Percentiles rank a stretch among this genome's conserved stretches.
These are phyloP conservation scores for Micromys minutus DNA, from an alignment of 2,113 vertebrate species.

Conservation along the genomic window DNA sequence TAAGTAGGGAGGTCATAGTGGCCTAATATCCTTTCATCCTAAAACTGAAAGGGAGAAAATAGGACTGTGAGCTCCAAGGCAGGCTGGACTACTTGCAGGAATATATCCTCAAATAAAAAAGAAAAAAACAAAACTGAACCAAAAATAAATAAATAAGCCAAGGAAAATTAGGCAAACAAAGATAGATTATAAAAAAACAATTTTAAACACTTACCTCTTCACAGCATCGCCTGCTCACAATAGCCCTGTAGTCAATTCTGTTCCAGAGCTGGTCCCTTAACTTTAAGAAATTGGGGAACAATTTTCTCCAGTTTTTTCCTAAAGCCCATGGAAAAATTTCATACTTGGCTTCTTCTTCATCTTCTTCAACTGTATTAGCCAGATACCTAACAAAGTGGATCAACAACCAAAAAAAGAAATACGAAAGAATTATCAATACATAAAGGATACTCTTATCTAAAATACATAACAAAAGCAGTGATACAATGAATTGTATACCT, in stretches of 20 bases:
- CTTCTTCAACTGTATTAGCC: slow-evolving; percentile 98
- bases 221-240: slow-evolving; percentile 96
- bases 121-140: background rate
- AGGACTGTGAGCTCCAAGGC: background rate
- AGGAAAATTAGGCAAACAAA: slow-evolving; percentile 58
- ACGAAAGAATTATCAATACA: slow-evolving; percentile 4
- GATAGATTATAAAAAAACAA: slow-evolving; percentile 5
- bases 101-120: background rate
- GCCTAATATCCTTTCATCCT: background rate
- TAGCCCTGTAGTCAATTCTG: slow-evolving; percentile 94
- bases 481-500: slow-evolving; percentile 36
- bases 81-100: background rate
- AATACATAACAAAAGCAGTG: slow-evolving; percentile 1
- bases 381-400: slow-evolving; percentile 89
- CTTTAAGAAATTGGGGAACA: slow-evolving; percentile 92
- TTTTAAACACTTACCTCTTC: slow-evolving; percentile 91
- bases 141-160: background rate
- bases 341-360: slow-evolving; percentile 95
- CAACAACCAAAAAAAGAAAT: slow-evolving; percentile 39
- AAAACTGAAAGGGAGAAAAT: background rate
- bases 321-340: slow-evolving; percentile 99
- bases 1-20: background rate
- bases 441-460: slow-evolving; percentile 31
- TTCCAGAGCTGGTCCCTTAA: slow-evolving; percentile 94
- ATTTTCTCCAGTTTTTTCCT: slow-evolving; percentile 94